Evolutionary conservation across 2,888 invertebrate species (phyloP), one percentile per base, ranked within the genome.

Genomic region (Perizoma flavofasciatum): DNA sequence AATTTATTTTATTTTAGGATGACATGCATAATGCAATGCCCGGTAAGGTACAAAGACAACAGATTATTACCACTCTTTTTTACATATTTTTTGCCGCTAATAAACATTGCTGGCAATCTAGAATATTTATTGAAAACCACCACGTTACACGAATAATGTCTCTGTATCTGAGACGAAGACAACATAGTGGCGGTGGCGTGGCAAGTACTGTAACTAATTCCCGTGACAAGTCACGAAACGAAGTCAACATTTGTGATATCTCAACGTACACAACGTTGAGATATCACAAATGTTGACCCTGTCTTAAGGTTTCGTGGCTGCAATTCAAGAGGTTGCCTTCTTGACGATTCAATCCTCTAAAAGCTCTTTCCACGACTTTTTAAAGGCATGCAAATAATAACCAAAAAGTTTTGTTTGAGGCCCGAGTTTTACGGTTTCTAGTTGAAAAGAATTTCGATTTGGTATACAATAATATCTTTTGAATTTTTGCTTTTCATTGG

Each of bases 291-390:
- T 11, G 10, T 43, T 3, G 7, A 11, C 10, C 22, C 4, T 7
- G 7, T 44, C 2, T 22, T 11, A 6, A 44, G 10, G 6, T 55
- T 61, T 64, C 39, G 44, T 66, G 53, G 67, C 64, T 58, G 44
- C 44, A 54, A 48, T 32, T 11, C 9, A 49, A 65, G 63, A 63
- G 55, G 65, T 65, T 71, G 74, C 61, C 65, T 56, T 71, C 73
- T 81, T 78, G 78, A 79, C 79, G 72, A 79, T 79, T 78, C 79
- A 81, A 83, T 83, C 76, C 79, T 61, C 81, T 81, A 78, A 83
- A 82, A 82, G 80, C 80, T 63, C 67, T 66, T 67, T 41, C 60
- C 33, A 51, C 59, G 67, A 55, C 61, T 68, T 73, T 73, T 72
- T 69, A 69, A 68, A 63, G 61, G 64, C 68, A 66, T 65, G 61